These are phyloP conservation scores for Xiphydria camelus DNA, from an alignment of 2,888 invertebrate species.

Conservation along the genomic window DNA sequence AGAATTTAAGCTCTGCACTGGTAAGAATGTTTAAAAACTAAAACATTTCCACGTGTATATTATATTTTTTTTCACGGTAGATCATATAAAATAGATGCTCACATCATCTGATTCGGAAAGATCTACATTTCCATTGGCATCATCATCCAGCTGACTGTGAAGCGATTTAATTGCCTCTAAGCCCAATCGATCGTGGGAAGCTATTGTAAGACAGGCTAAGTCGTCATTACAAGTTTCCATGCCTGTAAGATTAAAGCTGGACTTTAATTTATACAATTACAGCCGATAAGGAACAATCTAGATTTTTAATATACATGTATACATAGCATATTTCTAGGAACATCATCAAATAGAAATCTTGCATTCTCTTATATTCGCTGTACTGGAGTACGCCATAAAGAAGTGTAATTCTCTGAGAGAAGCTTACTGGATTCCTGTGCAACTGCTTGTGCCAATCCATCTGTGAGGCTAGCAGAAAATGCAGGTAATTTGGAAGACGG, in stretches of 20 bases:
- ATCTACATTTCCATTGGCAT: constrained; percentile 97
- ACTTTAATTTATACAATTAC: not conserved
- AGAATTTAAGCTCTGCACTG: not conserved
- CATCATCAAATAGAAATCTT: too few relatives aligned
- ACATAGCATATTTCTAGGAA: too few relatives aligned
- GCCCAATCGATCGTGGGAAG: constrained; percentile 79
- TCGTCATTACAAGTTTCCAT: constrained; percentile 69
- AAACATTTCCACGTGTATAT: constrained; percentile 1
- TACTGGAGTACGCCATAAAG: too few relatives aligned
- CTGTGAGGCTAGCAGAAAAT: constrained; percentile 57
- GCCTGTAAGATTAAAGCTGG: constrained; percentile 26
- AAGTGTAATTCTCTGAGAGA: constrained; percentile 2
- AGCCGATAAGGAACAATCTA: not conserved
- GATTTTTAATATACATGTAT: not conserved
- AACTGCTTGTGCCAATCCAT: constrained; percentile 64
- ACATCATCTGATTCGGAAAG: constrained; percentile 97
- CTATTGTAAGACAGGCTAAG: constrained; percentile 71
- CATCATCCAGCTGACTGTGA: constrained; percentile 95
- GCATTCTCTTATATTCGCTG: too few relatives aligned
- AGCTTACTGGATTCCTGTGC: constrained; percentile 64
- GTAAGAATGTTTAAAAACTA: not conserved
- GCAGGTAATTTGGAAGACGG: constrained; percentile 42
- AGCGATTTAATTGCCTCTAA: constrained; percentile 91
- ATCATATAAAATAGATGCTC: constrained; percentile 61
- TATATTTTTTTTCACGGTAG: not conserved